phyloP scores from a whole-genome alignment of 2,113 vertebrate genomes.

The Mohoua ochrocephala region DNA sequence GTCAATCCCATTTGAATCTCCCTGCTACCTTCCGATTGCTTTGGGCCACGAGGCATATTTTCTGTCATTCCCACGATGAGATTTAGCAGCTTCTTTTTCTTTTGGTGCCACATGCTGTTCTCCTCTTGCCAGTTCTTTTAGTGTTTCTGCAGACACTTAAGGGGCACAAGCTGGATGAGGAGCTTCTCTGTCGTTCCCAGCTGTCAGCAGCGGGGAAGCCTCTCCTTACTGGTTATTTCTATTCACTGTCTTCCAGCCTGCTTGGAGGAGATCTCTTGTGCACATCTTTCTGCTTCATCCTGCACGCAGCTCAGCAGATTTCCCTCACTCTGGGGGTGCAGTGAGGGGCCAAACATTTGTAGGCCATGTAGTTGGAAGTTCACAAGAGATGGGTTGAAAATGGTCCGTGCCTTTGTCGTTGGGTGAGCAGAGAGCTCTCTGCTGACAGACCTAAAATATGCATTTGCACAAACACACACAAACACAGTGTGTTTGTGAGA shows the following conservation, averaged over 20 bases:
- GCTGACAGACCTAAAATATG: background rate
- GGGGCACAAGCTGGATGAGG: background rate
- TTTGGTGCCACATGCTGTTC: background rate
- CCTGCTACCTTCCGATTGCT: background rate
- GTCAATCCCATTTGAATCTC: background rate
- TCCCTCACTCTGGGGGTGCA: background rate
- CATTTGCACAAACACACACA: background rate
- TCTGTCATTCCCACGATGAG: background rate
- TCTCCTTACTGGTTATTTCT: background rate
- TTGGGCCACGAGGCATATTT: background rate
- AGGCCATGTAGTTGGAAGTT: background rate
- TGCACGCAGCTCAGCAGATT: background rate
- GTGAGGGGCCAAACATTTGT: background rate
- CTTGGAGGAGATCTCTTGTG: background rate
- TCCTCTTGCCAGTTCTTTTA: background rate
- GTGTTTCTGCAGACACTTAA: background rate
- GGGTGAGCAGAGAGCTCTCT: background rate
- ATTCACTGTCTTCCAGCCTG: background rate
- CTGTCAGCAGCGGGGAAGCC: background rate
- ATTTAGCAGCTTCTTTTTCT: background rate
- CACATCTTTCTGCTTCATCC: background rate
- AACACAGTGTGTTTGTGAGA: background rate
- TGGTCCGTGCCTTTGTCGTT: background rate
- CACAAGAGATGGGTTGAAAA: background rate
- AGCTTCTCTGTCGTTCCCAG: background rate